Base-by-base conservation (phyloP, 2,113 vertebrate genomes). In the Platichthys stellatus region DNA sequence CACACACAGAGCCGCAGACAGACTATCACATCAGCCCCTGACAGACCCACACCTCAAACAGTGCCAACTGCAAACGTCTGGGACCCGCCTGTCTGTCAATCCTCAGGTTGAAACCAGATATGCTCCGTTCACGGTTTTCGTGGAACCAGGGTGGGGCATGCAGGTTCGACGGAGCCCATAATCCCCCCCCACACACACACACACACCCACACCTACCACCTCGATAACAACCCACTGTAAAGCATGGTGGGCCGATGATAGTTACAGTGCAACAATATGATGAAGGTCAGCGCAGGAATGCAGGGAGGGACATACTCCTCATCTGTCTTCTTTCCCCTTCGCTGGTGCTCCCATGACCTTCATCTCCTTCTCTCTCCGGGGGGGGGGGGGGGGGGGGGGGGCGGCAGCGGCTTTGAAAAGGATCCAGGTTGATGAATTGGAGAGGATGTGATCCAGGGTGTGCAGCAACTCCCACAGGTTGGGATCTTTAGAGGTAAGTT, bases 281-380 rank as follows among this genome's bases (percentile, higher is more conserved):
- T 12, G 85, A 83, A 88, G 91, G 91, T 90, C 86, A 84, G 78
- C 13, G 63, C 77, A 85, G 86, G 90, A 90, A 91, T 90, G 87
- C 59, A 72, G 87, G 87, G 90, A 88, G 90, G 86, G 85, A 86
- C 72, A 64, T 58, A 45, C 83, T 90, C 86, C 70, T 72, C 83
- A 90, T 89, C 87, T 61, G 78, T 85, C 85, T 88, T 76, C 82
- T 78, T 86, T 82, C 74, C 78, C 63, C 84, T 53, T 53, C 43
- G 45, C 72, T 38, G 51, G n/a, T 63, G 71, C 85, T 87, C 83
- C 84, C 84, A 76, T 63, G 87, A 83, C 84, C 88, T 89, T 90
- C 85, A 75, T 86, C 86, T 85, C 81, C 58, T 51, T 76, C 83
- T 61, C 56, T 86, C 70, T 6, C 54, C 54, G 13, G 10, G 15